Evolutionary conservation across 2,797 vertebrate genomes (phyloP), one percentile per base, ranked within the genome.

Genomic region (Takifugu rubripes): DNA sequence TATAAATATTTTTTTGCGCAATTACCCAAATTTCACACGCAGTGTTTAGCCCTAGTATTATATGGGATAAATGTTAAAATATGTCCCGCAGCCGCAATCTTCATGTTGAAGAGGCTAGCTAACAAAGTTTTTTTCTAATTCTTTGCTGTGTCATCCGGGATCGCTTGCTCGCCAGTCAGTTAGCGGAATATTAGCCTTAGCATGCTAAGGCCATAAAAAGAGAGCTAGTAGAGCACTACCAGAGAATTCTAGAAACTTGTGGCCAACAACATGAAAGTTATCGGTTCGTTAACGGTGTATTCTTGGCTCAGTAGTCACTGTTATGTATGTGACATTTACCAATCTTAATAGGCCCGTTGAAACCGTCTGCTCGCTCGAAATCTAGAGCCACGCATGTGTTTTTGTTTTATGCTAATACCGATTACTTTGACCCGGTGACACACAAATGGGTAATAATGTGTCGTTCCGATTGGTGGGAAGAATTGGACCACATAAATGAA

Each of bases 91-190:
- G 25, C 43, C 5, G 15, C n/a, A 10, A 3, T 59, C 3, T 31
- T 40, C 49, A 2, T 29, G 10, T 17, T 11, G 16, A 40, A 5
- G 14, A 44, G n/a, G 44, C 25, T 16, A 49, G 65, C 74, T 47
- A 63, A 56, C 56, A 76, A 83, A 83, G 76, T 77, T 72, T 67
- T 55, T 33, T 46, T n/a, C 48, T 40, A 64, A 54, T 83, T 79
- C 84, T 90, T 92, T 92, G 91, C 91, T 91, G 91, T 92, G 91
- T 91, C 90, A 92, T 92, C 87, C 86, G 88, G 79, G 73, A 68
- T 74, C 51, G 45, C 59, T 72, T 63, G 61, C 65, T 72, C 53
- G 72, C 78, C 77, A 80, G 76, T 70, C 58, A 49, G 74, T 62
- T 82, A 86, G 84, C 88, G 46, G 0, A 1, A 48, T 1, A 79